Evolutionary conservation across 2,113 vertebrate genomes (phyloP), one percentile per base, ranked within the genome.

Genomic region (Leuciscus idus): DNA sequence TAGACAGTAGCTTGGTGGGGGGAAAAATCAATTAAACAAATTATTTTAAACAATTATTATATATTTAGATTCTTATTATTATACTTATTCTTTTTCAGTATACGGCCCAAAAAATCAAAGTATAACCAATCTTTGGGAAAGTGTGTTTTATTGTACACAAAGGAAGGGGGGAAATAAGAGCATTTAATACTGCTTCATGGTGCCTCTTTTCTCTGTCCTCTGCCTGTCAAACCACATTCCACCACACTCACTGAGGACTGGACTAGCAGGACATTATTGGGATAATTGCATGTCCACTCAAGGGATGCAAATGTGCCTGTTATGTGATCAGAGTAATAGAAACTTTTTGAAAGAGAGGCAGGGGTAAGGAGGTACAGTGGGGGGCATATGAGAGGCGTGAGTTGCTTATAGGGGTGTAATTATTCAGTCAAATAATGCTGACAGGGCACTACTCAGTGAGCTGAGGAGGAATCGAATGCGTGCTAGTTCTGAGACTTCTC

Each of bases 241-340:
- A 64, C 33, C 46, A 36, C 59, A 52, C 28, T 66, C 72, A 23
- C 74, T 85, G 79, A 81, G 9, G 70, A 76, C 72, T 46, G 70
- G 52, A 81, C 85, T 87, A 13, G 61, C 57, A 66, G 78, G 85
- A 85, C 88, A 85, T 87, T 92, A 93, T 91, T 81, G 93, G 86
- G 90, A 92, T 94, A 94, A 95, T 94, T 94, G 94, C 93, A 93
- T 92, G 92, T 93, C 93, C 93, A 92, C 91, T 92, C 89, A 86
- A 90, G 92, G 90, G 92, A 93, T 92, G 92, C 93, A 93, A 90
- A 94, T 92, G 90, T 90, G 87, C 91, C 89, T 91, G 88, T 91
- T 89, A 90, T 82, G 84, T 93, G 93, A 94, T 93, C 90, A 91
- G 92, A 93, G 92, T 93, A 92, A 93, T 91, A 88, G 88, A 90